Evolutionary conservation across 2,113 vertebrate genomes (phyloP).

Genomic region (Speoplatyrhinus poulsoni): DNA sequence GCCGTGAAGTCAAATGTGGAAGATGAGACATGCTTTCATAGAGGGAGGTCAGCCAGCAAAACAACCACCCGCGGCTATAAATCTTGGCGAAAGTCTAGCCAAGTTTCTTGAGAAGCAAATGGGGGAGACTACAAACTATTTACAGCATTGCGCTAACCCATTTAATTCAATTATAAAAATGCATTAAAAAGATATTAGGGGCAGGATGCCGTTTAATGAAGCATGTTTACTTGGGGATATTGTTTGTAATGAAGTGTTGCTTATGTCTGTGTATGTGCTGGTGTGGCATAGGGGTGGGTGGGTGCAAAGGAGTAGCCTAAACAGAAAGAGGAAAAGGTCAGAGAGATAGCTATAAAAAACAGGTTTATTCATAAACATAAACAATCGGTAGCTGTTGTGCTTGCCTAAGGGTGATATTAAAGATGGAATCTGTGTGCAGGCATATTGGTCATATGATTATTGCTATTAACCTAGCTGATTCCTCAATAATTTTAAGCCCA

Average conservation of each 20-base stretch:
- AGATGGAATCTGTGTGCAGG: neutral
- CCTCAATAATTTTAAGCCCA: conserved; percentile 18
- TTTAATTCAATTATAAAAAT: conserved; percentile 86
- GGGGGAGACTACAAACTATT: conserved; percentile 64
- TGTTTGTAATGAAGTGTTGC: conserved; percentile 82
- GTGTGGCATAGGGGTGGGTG: conserved; percentile 47
- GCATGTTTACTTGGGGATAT: conserved; percentile 82
- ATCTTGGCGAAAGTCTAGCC: conserved; percentile 48
- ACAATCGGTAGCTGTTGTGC: conserved; percentile 15
- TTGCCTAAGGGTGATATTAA: conserved; percentile 13
- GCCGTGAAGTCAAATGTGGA: conserved; percentile 43
- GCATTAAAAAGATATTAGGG: conserved; percentile 86
- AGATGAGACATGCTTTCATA: conserved; percentile 42
- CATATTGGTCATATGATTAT: conserved; percentile 25
- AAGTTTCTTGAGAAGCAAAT: conserved; percentile 48
- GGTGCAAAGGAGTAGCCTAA: conserved; percentile 18
- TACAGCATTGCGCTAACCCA: conserved; percentile 76
- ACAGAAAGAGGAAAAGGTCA: conserved; percentile 27
- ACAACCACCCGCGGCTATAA: conserved; percentile 52
- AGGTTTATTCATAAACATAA: conserved; percentile 9
- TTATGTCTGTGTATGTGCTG: conserved; percentile 59
- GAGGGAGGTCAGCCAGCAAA: conserved; percentile 41
- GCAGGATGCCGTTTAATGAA: conserved; percentile 80
- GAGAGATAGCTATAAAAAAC: neutral
- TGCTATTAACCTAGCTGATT: conserved; percentile 15